Conservation (phyloP, 92 coral and sea anemone genomes). For the Plumapathes pennacea region DNA sequence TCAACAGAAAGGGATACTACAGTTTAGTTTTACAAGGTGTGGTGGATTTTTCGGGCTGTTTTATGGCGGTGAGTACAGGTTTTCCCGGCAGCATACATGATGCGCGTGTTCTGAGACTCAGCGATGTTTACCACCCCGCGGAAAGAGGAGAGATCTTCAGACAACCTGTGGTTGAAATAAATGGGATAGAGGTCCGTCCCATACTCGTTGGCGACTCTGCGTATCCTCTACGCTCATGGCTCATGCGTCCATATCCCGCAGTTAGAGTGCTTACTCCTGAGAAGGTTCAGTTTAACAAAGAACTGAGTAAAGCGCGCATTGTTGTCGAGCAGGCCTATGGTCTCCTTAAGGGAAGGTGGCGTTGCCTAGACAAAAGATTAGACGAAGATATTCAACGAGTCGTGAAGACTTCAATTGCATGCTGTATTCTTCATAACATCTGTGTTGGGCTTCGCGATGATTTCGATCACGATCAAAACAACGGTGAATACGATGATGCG, state of each 20-base stretch:
- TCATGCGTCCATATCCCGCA: conserved; percentile 5
- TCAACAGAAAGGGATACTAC: conserved; percentile 5
- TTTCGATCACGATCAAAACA: neutral
- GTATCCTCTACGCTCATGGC: conserved; percentile 19
- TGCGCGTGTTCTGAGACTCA: conserved; percentile 10
- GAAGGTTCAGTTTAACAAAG: conserved; percentile 4
- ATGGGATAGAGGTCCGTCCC: conserved; percentile 16
- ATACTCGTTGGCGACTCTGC: conserved; percentile 14
- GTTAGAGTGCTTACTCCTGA: neutral
- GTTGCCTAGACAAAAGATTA: neutral
- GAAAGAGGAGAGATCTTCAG: conserved; percentile 2
- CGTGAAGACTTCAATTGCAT: neutral
- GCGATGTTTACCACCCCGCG: conserved; percentile 13
- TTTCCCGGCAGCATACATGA: conserved; percentile 17
- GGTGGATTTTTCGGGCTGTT: conserved; percentile 11
- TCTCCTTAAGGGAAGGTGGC: conserved; percentile 5
- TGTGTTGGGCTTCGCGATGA: conserved; percentile 1
- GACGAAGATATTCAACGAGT: neutral
- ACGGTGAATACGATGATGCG: too few species aligned
- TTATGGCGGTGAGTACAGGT: conserved; percentile 15
- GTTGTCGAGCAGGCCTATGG: conserved; percentile 12
- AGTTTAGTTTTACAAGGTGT: conserved; percentile 3
- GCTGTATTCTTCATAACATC: conserved; percentile 10
- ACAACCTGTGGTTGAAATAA: conserved; percentile 7
- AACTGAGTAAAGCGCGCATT: conserved; percentile 4